phyloP scores from a whole-genome alignment of 2,888 invertebrate species.

The Caenorhabditis zanzibari region DNA sequence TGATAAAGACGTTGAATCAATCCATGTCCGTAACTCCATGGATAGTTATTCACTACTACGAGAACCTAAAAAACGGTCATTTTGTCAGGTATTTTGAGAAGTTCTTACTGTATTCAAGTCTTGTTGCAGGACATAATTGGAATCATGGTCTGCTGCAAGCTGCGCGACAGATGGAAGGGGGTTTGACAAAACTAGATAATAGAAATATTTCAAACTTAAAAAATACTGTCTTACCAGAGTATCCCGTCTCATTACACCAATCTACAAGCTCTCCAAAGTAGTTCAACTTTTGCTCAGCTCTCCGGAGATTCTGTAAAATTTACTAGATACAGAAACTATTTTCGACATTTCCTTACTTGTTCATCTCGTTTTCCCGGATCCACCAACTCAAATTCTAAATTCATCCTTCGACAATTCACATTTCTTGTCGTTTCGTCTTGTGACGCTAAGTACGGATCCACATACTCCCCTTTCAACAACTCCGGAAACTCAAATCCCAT shows the following conservation, averaged over 20 bases:
- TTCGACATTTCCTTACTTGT: too few relatives aligned
- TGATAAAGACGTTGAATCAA: constrained; percentile 54
- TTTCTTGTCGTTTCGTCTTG: constrained; percentile 12
- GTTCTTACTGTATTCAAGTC: constrained; percentile 15
- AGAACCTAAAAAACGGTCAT: constrained; percentile 44
- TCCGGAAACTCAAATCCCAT: constrained; percentile 24
- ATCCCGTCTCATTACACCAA: constrained; percentile 52
- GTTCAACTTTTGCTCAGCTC: constrained; percentile 23
- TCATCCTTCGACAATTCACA: constrained; percentile 40
- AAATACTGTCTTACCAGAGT: constrained; percentile 1
- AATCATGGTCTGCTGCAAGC: constrained; percentile 12
- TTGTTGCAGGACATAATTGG: constrained; percentile 2
- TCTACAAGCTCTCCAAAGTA: constrained; percentile 39
- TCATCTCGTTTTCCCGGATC: too few relatives aligned
- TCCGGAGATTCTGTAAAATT: not conserved
- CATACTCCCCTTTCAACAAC: not conserved
- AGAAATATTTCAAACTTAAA: too few relatives aligned
- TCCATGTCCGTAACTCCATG: constrained; percentile 43
- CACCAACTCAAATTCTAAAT: constrained; percentile 32
- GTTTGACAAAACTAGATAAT: constrained; percentile 14
- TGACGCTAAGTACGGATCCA: not conserved
- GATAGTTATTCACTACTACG: constrained; percentile 52
- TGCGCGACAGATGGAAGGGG: constrained; percentile 26
- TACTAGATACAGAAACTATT: too few relatives aligned
- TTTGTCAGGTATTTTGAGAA: too few relatives aligned